Conservation (phyloP, 2,888 invertebrate species). For the Melikaiella ostensackeni region DNA sequence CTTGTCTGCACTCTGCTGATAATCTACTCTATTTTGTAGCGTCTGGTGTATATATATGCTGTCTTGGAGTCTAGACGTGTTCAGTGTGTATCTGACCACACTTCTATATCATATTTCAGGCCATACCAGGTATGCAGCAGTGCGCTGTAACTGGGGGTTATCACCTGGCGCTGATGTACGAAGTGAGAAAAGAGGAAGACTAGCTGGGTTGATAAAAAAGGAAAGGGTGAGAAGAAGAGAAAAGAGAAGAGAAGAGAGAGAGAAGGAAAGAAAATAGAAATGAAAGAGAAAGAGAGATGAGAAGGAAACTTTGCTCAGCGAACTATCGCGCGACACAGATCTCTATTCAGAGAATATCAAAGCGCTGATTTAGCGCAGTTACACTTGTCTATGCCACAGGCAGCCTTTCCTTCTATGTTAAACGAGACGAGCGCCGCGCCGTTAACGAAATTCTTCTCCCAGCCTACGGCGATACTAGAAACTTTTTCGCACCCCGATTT, state of each 20-base stretch:
- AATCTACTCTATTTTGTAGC: conserved; percentile 48
- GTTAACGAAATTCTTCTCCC: conserved; percentile 52
- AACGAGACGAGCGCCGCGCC: conserved; percentile 46
- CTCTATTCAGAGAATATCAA: conserved; percentile 72
- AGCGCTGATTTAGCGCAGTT: conserved; percentile 57
- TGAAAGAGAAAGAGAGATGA: conserved; percentile 27
- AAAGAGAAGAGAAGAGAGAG: not conserved
- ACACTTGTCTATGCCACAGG: conserved; percentile 38
- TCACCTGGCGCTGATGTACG: conserved; percentile 36
- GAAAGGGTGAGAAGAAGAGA: conserved; percentile 26
- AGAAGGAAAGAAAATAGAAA: conserved; percentile 26
- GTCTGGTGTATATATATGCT: conserved; percentile 3
- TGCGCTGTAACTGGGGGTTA: conserved; percentile 49
- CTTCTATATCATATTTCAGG: conserved; percentile 52
- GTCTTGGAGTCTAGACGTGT: conserved; percentile 35
- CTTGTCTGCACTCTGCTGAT: conserved; percentile 46
- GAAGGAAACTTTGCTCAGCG: conserved; percentile 53
- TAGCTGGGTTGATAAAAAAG: conserved; percentile 6
- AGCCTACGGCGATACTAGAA: conserved; percentile 46
- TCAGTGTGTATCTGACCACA: conserved; percentile 26
- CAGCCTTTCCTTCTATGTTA: conserved; percentile 40
- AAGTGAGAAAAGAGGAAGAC: conserved; percentile 38
- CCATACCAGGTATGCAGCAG: conserved; percentile 29
- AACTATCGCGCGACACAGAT: conserved; percentile 71
- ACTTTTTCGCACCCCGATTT: conserved; percentile 12